Base-by-base conservation (phyloP, 2,797 vertebrate genomes). In the Streptopelia turtur region DNA sequence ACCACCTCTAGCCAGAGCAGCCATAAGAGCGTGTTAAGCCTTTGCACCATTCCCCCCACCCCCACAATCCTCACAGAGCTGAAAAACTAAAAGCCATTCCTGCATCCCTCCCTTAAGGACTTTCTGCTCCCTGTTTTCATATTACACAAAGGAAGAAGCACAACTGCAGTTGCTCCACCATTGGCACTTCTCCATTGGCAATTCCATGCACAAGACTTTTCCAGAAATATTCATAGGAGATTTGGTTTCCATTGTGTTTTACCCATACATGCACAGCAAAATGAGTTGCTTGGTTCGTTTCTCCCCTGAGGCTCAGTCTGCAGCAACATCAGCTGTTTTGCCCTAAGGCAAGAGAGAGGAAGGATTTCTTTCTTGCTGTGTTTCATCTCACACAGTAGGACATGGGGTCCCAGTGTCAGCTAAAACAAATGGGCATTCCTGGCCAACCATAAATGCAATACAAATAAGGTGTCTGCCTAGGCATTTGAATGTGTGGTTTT, bases 11-110 rank as follows among this genome's bases (percentile, higher is more conserved):
- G 16, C 65, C 33, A 89, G 75, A 45, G 41, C 2, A 23, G 6
- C 25, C 25, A 41, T 24, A 14, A 1, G 3, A 87, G 5, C 4
- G 3, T 2, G 2, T 39, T 20, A 9, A 53, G 3, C 7, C 14
- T 87, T 60, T 37, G 71, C 31, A 18, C 11, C 57, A 7, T 4
- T 25, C 41, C 74, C n/a, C 10, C 56, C 7, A 10, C 6, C 2
- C 0, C 27, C 43, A 41, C 15, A 43, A 8, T n/a, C 20, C n/a
- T 65, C 1, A 0, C 25, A 13, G 33, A 59, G 27, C 11, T 59
- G 45, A 59, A 74, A 55, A 30, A 1, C 11, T 57, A 18, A 61
- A 86, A 86, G 33, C 8, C 8, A 10, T 43, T 63, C 41, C 56
- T 71, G 16, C 41, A 80, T 17, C 28, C 18, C 16, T 47, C 66